Evolutionary conservation across 2,888 invertebrate species (phyloP), one percentile per base, ranked within the genome.

Genomic region (Dinocampus coccinellae): DNA sequence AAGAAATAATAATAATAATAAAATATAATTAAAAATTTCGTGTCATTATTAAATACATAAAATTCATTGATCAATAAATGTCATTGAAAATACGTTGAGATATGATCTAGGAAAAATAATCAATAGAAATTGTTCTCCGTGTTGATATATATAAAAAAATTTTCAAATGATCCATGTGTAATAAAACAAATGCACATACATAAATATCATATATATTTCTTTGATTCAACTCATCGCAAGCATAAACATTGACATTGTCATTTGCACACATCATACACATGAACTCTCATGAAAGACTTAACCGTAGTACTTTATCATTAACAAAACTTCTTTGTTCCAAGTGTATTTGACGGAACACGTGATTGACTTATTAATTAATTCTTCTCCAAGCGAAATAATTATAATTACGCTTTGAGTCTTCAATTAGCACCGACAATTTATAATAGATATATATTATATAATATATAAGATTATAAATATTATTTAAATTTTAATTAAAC

Each of bases 401-500:
- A 34, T 16, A 60, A 33, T 16, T 34, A 60, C 26, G 33, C 22
- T 20, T 33, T 9, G 16, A 33, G 33, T 60, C 11, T 33, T 34
- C 33, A 60, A 57, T 57, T 29, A 26, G 11, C 47, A 16, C 47
- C 6, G 9, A 47, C 16, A 47, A 47, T 20, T 47, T 47, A 47
- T 47, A 10, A 36, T 36, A 36, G 1, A 36, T 36, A 36, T 36
- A 36, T 36, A 36, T 36, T 9, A 9, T 9, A 9, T 16, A n/a
- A 47, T 20, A 20, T 20, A 20, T 47, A 16, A 16, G 47, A 47
- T 69, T 72, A 72, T 73, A 72, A 66, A 63, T 73, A 57, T 70
- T 70, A 72, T 57, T 60, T 69, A 67, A 39, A 73, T 60, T 53
- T 34, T 62, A 62, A 34, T 58, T 63, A 63, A 65, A 69, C 60